These are phyloP conservation scores for Leptinotarsa defecta DNA, from an alignment of 1,140 invertebrate genomes.

Conservation along the genomic window DNA sequence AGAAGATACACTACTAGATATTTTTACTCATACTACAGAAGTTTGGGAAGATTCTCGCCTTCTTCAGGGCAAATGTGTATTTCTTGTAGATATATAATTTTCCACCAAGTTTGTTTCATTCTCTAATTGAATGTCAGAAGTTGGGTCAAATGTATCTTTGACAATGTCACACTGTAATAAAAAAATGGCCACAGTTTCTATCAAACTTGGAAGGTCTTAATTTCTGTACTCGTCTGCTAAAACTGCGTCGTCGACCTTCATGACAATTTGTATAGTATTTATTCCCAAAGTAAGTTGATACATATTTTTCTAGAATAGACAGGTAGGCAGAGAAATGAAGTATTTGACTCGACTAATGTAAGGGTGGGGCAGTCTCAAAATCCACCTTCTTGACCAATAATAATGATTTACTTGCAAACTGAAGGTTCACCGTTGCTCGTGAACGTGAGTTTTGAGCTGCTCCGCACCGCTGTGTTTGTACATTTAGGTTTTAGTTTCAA, in stretches of 20 bases:
- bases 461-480: constrained; percentile 8
- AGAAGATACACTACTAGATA: not conserved
- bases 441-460: not conserved
- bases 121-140: no score
- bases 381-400: not conserved
- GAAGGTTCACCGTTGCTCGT: not conserved
- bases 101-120: no score
- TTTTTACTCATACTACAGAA: not conserved
- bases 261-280: constrained; percentile 33
- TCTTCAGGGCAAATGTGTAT: no score
- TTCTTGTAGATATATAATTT: no score
- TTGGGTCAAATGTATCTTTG: no score
- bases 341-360: constrained; percentile 8
- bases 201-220: no score
- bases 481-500: constrained; percentile 27
- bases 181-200: no score
- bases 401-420: not conserved
- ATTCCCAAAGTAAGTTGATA: constrained; percentile 21
- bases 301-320: constrained; percentile 25
- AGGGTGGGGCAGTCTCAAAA: not conserved
- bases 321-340: not conserved
- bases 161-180: no score
- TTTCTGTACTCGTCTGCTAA: not conserved
- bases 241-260: constrained; percentile 3
- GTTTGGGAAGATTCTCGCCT: not conserved